Evolutionary conservation across 2,888 invertebrate species (phyloP).

Genomic region (Stenchaetothrips biformis): DNA sequence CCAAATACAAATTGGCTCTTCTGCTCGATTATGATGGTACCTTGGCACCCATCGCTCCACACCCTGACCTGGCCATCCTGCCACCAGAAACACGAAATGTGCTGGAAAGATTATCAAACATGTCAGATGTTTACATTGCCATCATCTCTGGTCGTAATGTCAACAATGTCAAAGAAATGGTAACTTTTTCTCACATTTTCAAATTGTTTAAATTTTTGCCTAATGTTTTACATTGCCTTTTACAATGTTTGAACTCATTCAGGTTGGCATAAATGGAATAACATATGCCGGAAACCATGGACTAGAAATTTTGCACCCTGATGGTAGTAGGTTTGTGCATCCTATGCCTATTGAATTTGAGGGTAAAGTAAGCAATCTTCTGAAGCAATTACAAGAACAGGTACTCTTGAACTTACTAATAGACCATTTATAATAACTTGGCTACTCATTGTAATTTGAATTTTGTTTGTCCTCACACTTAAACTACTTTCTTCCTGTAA

Average conservation of each 20-base stretch:
- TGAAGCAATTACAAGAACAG: conserved; percentile 76
- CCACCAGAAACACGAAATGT: conserved; percentile 81
- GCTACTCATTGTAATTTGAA: conserved; percentile 26
- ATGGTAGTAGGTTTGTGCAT: conserved; percentile 84
- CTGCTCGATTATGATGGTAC: conserved; percentile 85
- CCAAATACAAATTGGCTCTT: conserved; percentile 76
- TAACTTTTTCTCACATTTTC: conserved; percentile 43
- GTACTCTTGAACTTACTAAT: conserved; percentile 46
- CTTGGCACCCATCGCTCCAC: conserved; percentile 80
- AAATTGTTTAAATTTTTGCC: not conserved
- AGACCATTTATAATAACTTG: conserved; percentile 18
- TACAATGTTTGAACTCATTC: conserved; percentile 33
- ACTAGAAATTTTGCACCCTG: conserved; percentile 81
- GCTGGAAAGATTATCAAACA: conserved; percentile 73
- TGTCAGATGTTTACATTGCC: conserved; percentile 81
- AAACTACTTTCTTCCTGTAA: conserved; percentile 8
- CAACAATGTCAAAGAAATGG: conserved; percentile 84
- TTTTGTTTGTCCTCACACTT: conserved; percentile 2
- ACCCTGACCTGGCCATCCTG: conserved; percentile 81
- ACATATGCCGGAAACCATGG: conserved; percentile 90
- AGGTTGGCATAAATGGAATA: conserved; percentile 82
- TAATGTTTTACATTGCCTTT: not conserved
- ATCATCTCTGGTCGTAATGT: conserved; percentile 83
- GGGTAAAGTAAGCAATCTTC: conserved; percentile 68
- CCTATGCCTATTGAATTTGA: conserved; percentile 84